A percentile compares a stretch with the other conserved stretches of the same genome.
Evolutionary conservation across 1,140 invertebrate species (phyloP).

Genomic region (Delia radicum): DNA sequence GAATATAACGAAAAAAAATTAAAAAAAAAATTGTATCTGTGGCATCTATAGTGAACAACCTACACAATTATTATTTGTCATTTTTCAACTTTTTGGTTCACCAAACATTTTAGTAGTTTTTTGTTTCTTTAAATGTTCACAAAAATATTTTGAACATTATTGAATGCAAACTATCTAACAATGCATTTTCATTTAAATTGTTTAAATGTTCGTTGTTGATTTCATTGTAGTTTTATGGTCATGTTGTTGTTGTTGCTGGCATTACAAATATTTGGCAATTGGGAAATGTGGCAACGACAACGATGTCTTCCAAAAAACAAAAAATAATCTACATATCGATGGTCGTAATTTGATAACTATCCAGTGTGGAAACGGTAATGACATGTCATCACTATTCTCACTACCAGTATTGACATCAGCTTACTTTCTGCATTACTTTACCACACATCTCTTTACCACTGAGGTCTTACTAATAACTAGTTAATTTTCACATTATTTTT

Average conservation of each 20-base stretch:
- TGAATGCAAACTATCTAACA: not conserved
- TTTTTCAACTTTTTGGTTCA: not conserved
- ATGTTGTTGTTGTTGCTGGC: not conserved
- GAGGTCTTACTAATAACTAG: no score
- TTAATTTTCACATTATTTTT: no score
- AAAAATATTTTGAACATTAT: not conserved
- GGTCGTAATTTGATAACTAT: no score
- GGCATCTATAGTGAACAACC: conserved; percentile 1
- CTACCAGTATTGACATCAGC: no score
- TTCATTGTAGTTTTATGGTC: not conserved
- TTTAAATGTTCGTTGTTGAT: not conserved
- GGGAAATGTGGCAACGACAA: conserved; percentile 28
- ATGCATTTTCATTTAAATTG: not conserved
- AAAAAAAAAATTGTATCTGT: not conserved
- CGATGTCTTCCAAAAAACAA: conserved; percentile 22
- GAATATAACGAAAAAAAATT: not conserved
- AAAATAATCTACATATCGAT: no score
- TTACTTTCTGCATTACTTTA: no score
- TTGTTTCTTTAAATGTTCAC: not conserved
- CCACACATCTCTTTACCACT: no score
- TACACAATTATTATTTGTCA: conserved; percentile 24
- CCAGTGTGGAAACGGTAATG: no score
- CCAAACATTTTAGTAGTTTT: not conserved
- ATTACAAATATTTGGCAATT: conserved; percentile 11
- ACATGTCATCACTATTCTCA: no score